phyloP scores from a whole-genome alignment of 2,797 vertebrate species.

The Cottoperca gobio region DNA sequence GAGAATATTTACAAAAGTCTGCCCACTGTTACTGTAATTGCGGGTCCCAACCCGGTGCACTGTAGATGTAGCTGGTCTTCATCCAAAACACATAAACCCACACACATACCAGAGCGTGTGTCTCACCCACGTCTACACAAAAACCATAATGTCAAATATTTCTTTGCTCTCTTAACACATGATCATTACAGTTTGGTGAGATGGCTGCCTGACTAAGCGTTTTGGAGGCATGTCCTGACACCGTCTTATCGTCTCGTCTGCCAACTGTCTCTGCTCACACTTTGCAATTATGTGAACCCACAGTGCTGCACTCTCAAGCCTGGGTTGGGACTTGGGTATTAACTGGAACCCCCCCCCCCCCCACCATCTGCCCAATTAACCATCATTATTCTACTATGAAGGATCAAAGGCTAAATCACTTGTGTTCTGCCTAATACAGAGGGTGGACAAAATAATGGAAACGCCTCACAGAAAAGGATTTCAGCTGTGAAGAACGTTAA shows the following conservation, averaged over 20 bases:
- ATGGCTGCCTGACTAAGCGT: slow-evolving; percentile 78
- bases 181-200: slow-evolving; percentile 80
- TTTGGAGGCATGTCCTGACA: slow-evolving; percentile 78
- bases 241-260: slow-evolving; percentile 70
- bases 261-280: slow-evolving; percentile 75
- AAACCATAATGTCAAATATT: slow-evolving; percentile 78
- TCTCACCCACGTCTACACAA: slow-evolving; percentile 65
- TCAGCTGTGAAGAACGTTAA: neutral
- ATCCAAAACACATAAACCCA: slow-evolving; percentile 77
- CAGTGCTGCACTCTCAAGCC: slow-evolving; percentile 50
- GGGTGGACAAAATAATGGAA: slow-evolving; percentile 11
- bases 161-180: slow-evolving; percentile 76
- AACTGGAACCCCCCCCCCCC: slow-evolving; percentile 33
- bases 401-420: slow-evolving; percentile 23
- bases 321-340: slow-evolving; percentile 40
- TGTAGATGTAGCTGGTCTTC: slow-evolving; percentile 69
- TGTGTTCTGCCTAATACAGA: slow-evolving; percentile 1
- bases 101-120: slow-evolving; percentile 67
- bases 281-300: slow-evolving; percentile 77
- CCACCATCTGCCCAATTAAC: slow-evolving; percentile 1
- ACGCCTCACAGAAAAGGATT: slow-evolving; percentile 7
- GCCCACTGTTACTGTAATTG: slow-evolving; percentile 71
- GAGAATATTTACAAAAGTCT: slow-evolving; percentile 73
- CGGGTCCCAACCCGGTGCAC: slow-evolving; percentile 56
- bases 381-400: slow-evolving; percentile 13